Evolutionary conservation across 1,140 invertebrate species (phyloP).

Genomic region (Akabosia matsudoensis): DNA sequence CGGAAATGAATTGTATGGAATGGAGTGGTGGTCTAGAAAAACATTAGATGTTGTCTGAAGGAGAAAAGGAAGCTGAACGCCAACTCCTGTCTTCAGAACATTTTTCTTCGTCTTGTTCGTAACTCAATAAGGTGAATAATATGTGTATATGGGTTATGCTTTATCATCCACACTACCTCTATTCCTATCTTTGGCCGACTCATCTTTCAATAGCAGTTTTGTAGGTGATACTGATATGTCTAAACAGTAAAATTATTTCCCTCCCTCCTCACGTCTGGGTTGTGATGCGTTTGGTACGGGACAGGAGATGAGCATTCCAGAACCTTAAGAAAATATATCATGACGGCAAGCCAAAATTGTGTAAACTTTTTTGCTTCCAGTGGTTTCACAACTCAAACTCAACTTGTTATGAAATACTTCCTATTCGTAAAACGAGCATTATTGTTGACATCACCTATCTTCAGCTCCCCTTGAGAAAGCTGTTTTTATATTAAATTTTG

Average conservation of each 20-base stretch:
- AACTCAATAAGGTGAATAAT: neutral
- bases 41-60: neutral
- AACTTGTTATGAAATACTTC: too few relatives aligned
- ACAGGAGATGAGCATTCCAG: constrained; percentile 10
- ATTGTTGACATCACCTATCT: too few relatives aligned
- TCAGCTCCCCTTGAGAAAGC: too few relatives aligned
- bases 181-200: neutral
- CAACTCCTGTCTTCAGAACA: neutral
- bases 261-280: neutral
- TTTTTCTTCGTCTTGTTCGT: neutral
- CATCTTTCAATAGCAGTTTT: constrained; percentile 1
- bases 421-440: too few relatives aligned
- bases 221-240: neutral
- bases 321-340: neutral
- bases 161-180: neutral
- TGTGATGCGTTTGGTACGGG: neutral
- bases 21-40: constrained; percentile 9
- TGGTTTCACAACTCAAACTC: too few relatives aligned
- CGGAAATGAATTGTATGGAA: constrained; percentile 19
- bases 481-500: too few relatives aligned
- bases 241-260: neutral
- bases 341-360: neutral
- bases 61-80: neutral
- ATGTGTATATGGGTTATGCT: too few relatives aligned
- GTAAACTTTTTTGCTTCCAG: neutral